phyloP scores from a whole-genome alignment of 2,888 invertebrate species.

The Laspeyria flexula region DNA sequence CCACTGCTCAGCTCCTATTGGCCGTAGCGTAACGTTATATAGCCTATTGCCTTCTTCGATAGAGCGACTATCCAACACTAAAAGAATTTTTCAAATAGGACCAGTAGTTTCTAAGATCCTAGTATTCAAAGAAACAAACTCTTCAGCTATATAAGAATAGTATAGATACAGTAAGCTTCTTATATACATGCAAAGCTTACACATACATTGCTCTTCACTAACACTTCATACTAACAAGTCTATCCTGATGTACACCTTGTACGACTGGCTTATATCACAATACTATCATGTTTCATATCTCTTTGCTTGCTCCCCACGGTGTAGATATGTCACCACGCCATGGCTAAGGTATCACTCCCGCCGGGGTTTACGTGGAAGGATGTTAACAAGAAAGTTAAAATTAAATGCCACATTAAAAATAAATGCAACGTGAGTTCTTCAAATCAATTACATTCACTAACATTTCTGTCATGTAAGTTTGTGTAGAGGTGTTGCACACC shows the following conservation, averaged over 20 bases:
- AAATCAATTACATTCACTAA: slow-evolving; percentile 40
- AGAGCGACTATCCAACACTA: too few relatives aligned
- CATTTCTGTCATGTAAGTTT: slow-evolving; percentile 32
- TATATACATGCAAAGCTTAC: too few relatives aligned
- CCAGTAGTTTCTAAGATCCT: too few relatives aligned
- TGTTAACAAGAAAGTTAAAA: slow-evolving; percentile 74
- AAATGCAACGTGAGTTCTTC: slow-evolving; percentile 70
- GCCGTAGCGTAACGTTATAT: too few relatives aligned
- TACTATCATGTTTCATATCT: slow-evolving; percentile 58
- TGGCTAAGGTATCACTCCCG: slow-evolving; percentile 74
- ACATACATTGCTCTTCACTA: too few relatives aligned
- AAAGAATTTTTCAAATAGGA: too few relatives aligned
- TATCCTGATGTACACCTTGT: slow-evolving; percentile 29
- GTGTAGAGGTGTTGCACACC: slow-evolving; percentile 33
- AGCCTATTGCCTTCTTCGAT: too few relatives aligned
- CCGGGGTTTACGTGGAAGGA: slow-evolving; percentile 81
- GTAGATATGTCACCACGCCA: slow-evolving; percentile 74
- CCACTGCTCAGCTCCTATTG: too few relatives aligned
- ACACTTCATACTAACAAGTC: slow-evolving; percentile 33
- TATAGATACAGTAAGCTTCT: background rate
- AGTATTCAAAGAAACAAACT: too few relatives aligned
- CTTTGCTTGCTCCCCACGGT: slow-evolving; percentile 70
- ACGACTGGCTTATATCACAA: slow-evolving; percentile 48
- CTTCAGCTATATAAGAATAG: too few relatives aligned
- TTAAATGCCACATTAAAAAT: slow-evolving; percentile 69